phyloP scores from a whole-genome alignment of 1,140 invertebrate genomes.

The Matsumurasca onukii region DNA sequence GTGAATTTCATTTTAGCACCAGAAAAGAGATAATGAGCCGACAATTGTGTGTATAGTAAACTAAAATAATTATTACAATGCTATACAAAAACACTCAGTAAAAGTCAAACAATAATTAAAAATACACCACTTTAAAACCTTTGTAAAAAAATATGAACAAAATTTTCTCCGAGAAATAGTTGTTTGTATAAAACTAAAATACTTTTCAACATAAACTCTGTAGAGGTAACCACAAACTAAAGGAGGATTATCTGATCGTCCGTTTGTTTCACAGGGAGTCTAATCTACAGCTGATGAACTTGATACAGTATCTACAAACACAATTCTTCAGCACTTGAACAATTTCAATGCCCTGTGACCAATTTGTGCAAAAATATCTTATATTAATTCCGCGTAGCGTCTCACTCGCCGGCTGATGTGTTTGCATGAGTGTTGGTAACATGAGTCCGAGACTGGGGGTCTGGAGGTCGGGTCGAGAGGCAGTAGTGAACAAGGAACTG shows the following conservation, averaged over 20 bases:
- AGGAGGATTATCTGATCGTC: slow-evolving; percentile 14
- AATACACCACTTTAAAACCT: background rate
- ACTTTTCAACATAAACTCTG: background rate
- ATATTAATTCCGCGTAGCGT: background rate
- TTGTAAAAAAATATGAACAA: background rate
- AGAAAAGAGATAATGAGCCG: slow-evolving; percentile 24
- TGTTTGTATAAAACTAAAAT: background rate
- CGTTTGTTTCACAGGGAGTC: slow-evolving; percentile 2
- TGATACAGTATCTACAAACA: slow-evolving; percentile 14
- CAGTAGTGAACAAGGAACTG: slow-evolving; percentile 21
- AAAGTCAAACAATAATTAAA: background rate
- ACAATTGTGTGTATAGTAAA: background rate
- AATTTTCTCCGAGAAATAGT: too few relatives aligned
- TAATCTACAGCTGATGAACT: slow-evolving; percentile 12
- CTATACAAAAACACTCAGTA: background rate
- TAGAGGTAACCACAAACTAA: slow-evolving; percentile 9
- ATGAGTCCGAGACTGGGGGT: background rate
- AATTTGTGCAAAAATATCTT: slow-evolving; percentile 26
- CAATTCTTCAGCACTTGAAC: background rate
- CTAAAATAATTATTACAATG: background rate
- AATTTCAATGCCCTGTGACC: slow-evolving; percentile 13
- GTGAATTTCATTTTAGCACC: slow-evolving; percentile 20
- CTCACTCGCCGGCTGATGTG: background rate
- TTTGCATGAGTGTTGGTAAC: slow-evolving; percentile 4
- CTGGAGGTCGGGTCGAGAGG: background rate